Evolutionary conservation across 2,113 vertebrate genomes (phyloP).

Genomic region (Vicugna pacos): DNA sequence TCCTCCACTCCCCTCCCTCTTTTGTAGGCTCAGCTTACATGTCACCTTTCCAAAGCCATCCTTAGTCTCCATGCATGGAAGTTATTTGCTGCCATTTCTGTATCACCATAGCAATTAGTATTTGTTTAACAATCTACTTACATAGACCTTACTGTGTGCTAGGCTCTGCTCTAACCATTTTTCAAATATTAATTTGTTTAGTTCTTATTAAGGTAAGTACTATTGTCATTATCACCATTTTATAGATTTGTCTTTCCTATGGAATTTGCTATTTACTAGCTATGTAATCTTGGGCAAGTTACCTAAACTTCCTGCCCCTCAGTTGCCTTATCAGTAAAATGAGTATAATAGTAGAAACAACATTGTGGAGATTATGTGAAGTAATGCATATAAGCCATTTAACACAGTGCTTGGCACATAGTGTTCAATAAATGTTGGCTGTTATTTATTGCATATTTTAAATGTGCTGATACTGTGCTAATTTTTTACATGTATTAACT

Average conservation of each 20-base stretch:
- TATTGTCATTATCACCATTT: background rate
- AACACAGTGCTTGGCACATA: background rate
- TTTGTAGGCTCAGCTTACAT: background rate
- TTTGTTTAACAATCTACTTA: conserved; percentile 40
- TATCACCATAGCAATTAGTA: conserved; percentile 36
- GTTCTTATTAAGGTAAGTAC: conserved; percentile 26
- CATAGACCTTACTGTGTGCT: background rate
- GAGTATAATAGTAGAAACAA: background rate
- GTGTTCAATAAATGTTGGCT: conserved; percentile 38
- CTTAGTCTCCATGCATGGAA: conserved; percentile 25
- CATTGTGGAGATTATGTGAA: background rate
- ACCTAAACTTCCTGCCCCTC: background rate
- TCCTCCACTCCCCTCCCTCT: too few species aligned
- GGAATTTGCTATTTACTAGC: conserved; percentile 22
- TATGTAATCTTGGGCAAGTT: conserved; percentile 34
- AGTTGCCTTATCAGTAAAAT: conserved; percentile 24
- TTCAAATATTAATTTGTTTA: conserved; percentile 37
- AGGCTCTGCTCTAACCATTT: conserved; percentile 54
- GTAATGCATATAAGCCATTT: background rate
- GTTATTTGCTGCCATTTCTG: conserved; percentile 19
- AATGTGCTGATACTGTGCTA: conserved; percentile 3
- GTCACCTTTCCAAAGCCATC: conserved; percentile 47
- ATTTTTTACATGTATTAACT: background rate
- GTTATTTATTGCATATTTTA: conserved; percentile 47
- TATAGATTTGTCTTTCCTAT: conserved; percentile 32